Conservation (phyloP, 2,113 vertebrate species). For the Falcunculus frontatus region DNA sequence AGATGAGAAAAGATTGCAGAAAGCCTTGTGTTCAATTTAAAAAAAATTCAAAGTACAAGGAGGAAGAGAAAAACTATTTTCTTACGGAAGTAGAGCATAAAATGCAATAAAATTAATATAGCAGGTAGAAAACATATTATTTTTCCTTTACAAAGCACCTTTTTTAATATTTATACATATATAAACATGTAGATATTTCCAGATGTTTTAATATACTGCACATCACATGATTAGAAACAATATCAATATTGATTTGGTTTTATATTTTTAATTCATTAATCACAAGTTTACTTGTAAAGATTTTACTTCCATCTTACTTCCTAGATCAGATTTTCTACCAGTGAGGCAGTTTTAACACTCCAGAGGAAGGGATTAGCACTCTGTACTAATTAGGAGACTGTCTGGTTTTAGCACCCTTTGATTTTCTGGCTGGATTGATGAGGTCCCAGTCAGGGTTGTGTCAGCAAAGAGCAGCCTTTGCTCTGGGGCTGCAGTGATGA, state of each 20-base stretch:
- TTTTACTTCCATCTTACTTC: neutral
- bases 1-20: neutral
- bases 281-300: neutral
- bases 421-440: neutral
- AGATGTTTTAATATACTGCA: neutral
- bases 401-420: neutral
- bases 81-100: neutral
- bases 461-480: neutral
- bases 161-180: neutral
- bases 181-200: neutral
- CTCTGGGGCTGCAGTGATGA: neutral
- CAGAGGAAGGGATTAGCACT: neutral
- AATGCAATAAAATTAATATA: neutral
- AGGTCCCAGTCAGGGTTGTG: neutral
- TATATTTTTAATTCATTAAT: neutral
- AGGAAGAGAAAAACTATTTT: neutral
- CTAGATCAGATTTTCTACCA: neutral
- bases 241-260: neutral
- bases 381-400: neutral
- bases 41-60: neutral
- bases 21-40: neutral
- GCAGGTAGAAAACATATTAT: neutral
- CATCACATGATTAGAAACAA: neutral
- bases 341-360: neutral
- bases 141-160: neutral